Evolutionary conservation across 2,888 invertebrate genomes (phyloP).

Genomic region (Entomobrya proxima): DNA sequence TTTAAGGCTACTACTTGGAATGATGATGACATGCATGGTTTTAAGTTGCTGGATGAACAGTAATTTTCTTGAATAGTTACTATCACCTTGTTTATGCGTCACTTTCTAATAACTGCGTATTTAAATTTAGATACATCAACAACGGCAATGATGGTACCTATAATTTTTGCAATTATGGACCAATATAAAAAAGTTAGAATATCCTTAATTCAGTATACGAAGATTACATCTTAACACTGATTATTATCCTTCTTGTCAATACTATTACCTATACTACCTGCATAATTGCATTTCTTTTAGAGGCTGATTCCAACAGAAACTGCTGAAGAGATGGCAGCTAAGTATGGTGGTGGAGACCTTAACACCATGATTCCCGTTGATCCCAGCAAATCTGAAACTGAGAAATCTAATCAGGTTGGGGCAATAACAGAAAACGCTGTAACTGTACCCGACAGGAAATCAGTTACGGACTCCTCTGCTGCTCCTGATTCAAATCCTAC

Average conservation of each 20-base stretch:
- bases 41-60: constrained; percentile 98
- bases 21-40: constrained; percentile 93
- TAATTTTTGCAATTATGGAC: constrained; percentile 69
- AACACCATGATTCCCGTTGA: neutral
- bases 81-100: too few relatives aligned
- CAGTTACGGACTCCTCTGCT: too few relatives aligned
- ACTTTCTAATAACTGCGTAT: neutral
- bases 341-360: neutral
- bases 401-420: too few relatives aligned
- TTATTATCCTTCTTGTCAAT: too few relatives aligned
- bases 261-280: too few relatives aligned
- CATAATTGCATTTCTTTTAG: neutral
- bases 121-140: constrained; percentile 60
- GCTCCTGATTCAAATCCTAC: too few relatives aligned
- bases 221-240: too few relatives aligned
- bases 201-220: neutral
- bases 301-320: constrained; percentile 33
- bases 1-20: constrained; percentile 86
- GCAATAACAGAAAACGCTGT: too few relatives aligned
- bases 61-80: too few relatives aligned
- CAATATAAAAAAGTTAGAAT: constrained; percentile 60
- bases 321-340: constrained; percentile 12
- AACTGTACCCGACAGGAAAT: too few relatives aligned
- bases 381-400: too few relatives aligned
- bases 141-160: constrained; percentile 74